Evolutionary conservation across 2,888 invertebrate species (phyloP).

Genomic region (Dynastes tityus): DNA sequence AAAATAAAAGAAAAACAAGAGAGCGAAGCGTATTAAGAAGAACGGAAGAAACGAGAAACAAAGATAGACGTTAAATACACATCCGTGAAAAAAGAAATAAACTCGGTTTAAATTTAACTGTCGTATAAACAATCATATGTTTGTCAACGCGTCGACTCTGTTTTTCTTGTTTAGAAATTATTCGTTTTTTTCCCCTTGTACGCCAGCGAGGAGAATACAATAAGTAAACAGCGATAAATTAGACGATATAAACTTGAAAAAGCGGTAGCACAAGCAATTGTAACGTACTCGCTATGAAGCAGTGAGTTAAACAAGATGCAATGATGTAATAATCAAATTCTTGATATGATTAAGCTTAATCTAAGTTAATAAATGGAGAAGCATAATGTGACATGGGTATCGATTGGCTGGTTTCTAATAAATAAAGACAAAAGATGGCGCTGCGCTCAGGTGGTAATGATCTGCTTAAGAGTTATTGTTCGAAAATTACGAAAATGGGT

Average conservation of each 20-base stretch:
- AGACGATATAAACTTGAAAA: slow-evolving; percentile 19
- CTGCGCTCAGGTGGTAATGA: no score
- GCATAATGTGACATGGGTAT: no score
- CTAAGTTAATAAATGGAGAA: no score
- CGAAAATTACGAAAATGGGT: no score
- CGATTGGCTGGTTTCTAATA: no score
- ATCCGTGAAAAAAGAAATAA: slow-evolving; percentile 44
- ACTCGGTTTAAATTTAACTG: slow-evolving; percentile 40
- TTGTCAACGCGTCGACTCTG: slow-evolving; percentile 46
- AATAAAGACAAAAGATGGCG: no score
- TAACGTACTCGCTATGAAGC: background rate
- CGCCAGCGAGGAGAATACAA: background rate
- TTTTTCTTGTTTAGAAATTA: slow-evolving; percentile 34
- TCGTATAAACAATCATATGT: slow-evolving; percentile 41
- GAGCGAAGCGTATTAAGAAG: background rate
- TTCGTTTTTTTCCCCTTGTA: slow-evolving; percentile 3
- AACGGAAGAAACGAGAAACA: slow-evolving; percentile 13
- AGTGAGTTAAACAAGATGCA: no score
- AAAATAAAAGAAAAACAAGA: slow-evolving; percentile 6
- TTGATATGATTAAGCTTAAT: no score
- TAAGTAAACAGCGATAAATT: slow-evolving; percentile 40
- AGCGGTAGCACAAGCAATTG: background rate
- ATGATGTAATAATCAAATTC: no score
- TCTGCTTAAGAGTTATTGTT: no score
- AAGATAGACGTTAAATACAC: slow-evolving; percentile 34